Evolutionary conservation across 2,888 invertebrate genomes (phyloP), one percentile per base, ranked within the genome.

Genomic region (Limnephilus auricula): DNA sequence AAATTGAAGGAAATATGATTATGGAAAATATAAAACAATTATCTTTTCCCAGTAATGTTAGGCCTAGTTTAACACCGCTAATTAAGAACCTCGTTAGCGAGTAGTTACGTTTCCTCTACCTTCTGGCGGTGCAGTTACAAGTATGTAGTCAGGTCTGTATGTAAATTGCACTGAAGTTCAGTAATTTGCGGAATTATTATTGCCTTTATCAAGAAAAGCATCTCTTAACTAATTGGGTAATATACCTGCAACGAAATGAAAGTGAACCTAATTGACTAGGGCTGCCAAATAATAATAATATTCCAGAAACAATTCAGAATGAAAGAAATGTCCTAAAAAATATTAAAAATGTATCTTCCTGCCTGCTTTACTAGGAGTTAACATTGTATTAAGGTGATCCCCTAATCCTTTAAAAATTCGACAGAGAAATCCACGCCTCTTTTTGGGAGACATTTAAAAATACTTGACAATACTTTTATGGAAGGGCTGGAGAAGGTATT

Each of bases 31-130:
- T 9, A 65, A 9, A 5, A 1, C 4, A 15, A 50, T 18, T 50
- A 50, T 25, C 65, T 65, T 65, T 25, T n/a, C 65, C 25, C 65
- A n/a, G 65, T 65, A n/a, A 65, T 65, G n/a, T 65, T 25, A 65
- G n/a, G 65, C 65, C 65, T 65, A 65, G 65, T n/a, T 65, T 65
- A 65, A 25, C 50, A 65, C 9, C 2, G 65, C 65, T 65, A 65
- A 65, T 65, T 65, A 65, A 65, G 65, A 65, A 65, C 65, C 65
- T 65, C 65, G 65, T 65, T 65, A 65, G 65, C 65, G 65, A 65
- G 65, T 9, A 65, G 65, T 9, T 25, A 40, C 18, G 50, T 50
- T 50, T 50, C 18, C 18, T 50, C 5, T 50, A 25, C 65, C 65
- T 65, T 65, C 65, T 65, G 65, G 65, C 65, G 65, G 65, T 65